Evolutionary conservation across 2,113 vertebrate genomes (phyloP).

Genomic region (Ciconia boyciana): DNA sequence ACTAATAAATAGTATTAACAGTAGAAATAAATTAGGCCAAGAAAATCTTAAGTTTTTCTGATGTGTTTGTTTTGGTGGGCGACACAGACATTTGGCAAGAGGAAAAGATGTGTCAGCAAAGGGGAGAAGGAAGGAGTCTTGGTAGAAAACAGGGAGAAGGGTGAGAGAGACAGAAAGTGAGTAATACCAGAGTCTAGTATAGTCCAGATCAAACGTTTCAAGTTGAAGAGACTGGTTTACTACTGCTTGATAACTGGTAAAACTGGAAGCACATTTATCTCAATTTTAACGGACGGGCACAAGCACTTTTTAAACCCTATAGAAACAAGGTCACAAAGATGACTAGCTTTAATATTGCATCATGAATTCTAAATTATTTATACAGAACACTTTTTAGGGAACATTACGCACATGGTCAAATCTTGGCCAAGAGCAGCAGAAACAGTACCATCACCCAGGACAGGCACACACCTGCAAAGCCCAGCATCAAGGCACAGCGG

Average conservation of each 20-base stretch:
- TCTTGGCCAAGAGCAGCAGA: background rate
- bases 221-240: background rate
- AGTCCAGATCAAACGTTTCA: background rate
- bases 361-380: background rate
- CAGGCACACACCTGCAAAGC: background rate
- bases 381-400: background rate
- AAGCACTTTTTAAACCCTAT: background rate
- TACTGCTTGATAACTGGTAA: background rate
- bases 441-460: accelerated
- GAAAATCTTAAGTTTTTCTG: background rate
- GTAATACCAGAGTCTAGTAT: background rate
- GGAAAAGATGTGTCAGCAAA: background rate
- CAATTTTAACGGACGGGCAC: background rate
- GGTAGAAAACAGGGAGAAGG: background rate
- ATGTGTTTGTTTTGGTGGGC: background rate
- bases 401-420: accelerated
- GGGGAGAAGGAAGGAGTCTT: background rate
- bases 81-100: background rate
- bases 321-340: background rate
- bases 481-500: background rate
- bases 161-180: background rate
- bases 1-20: background rate
- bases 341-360: background rate
- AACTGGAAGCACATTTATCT: background rate
- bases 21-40: background rate